Conservation (phyloP, 1,140 invertebrate species). For the Lycorma delicatula region DNA sequence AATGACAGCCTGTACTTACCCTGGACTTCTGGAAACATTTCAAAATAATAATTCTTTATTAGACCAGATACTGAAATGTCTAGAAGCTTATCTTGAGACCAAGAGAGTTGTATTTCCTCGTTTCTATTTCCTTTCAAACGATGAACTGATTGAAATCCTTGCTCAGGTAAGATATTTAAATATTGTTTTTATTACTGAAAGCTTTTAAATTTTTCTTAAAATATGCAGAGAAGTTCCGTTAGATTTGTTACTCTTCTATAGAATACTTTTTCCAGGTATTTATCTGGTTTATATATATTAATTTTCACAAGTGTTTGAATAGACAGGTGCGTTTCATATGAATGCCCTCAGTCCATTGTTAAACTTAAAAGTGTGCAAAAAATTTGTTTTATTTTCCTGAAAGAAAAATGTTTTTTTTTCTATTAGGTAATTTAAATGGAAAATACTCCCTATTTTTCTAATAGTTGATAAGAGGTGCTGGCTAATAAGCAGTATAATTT, state of each 20-base stretch:
- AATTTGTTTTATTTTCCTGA: too few relatives aligned
- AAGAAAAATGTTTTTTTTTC: too few relatives aligned
- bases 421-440: too few relatives aligned
- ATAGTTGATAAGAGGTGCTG: too few relatives aligned
- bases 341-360: too few relatives aligned
- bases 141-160: conserved; percentile 85
- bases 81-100: conserved; percentile 74
- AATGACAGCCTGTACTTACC: conserved; percentile 53
- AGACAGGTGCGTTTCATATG: too few relatives aligned
- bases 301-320: too few relatives aligned
- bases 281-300: too few relatives aligned
- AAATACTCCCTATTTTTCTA: too few relatives aligned
- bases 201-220: neutral
- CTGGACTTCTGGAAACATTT: conserved; percentile 58
- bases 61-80: conserved; percentile 71
- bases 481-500: too few relatives aligned
- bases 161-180: conserved; percentile 52
- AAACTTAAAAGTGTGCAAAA: too few relatives aligned
- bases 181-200: conserved; percentile 2
- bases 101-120: conserved; percentile 85
- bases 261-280: conserved; percentile 19
- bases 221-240: neutral
- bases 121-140: conserved; percentile 92
- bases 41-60: conserved; percentile 66
- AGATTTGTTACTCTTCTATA: neutral